Base-by-base conservation (phyloP, 1,140 invertebrate species). In the Eriocheir sinensis region DNA sequence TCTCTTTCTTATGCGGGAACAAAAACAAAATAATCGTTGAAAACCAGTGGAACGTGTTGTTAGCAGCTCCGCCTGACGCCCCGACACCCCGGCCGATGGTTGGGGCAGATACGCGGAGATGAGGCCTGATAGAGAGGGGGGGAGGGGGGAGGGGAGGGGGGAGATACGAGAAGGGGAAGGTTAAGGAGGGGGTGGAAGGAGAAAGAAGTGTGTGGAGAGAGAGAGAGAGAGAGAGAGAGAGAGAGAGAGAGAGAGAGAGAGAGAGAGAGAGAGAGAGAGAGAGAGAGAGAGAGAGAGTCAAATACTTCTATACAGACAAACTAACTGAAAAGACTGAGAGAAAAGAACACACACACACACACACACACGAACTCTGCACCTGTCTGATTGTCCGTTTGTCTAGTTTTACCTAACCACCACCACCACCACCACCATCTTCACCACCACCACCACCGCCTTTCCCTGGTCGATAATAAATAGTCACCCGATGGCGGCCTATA, bases 21-120 rank as follows among this genome's bases (percentile, higher is more conserved):
- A 48, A 48, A 72, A 72, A 72, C 27, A 21, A 72, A 72, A 72
- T n/a, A 21, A 72, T 72, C 60, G 60, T 72, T 72, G 60, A 72
- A n/a, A 72, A 72, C 60, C 60, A 72, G 60, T 72, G 60, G 60
- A 72, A 72, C 60, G 60, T 72, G 60, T 72, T 72, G 60, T 72
- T 72, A 72, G 60, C 60, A 72, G 60, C 60, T n/a, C 60, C 60
- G 60, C 60, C 60, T 72, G 60, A 72, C 60, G 60, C 60, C 60
- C 60, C n/a, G 60, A 72, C 60, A 72, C 60, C 60, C 60, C 60
- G 60, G 60, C 60, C 60, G 60, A 72, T 72, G 60, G 60, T 72
- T 72, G 60, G 60, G 21, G 27, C 60, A 72, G 60, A 72, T 72
- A 72, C 60, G 60, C 60, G 21, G 21, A 72, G 60, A 72, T 72